These are phyloP conservation scores for Pyrochroa serraticornis DNA, from an alignment of 2,888 invertebrate genomes.

Conservation along the genomic window DNA sequence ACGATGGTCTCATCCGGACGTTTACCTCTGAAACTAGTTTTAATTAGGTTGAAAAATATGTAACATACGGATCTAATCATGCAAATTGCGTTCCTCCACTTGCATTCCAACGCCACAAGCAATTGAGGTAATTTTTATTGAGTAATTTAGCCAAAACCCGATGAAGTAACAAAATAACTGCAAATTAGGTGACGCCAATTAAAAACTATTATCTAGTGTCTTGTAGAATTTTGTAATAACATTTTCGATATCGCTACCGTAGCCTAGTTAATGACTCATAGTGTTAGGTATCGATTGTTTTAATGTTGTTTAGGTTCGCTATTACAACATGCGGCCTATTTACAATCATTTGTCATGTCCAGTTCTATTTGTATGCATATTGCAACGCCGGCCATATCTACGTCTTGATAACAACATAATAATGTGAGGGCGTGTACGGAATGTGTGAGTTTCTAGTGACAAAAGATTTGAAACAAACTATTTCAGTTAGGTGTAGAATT, in stretches of 20 bases:
- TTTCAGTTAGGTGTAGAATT: too few species aligned
- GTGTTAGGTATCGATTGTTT: too few species aligned
- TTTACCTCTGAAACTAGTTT: constrained; percentile 25
- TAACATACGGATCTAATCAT: neutral
- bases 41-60: constrained; percentile 23
- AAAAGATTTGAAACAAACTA: constrained; percentile 3
- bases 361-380: constrained; percentile 32
- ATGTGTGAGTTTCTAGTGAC: constrained; percentile 5
- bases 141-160: too few species aligned
- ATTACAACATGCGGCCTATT: constrained; percentile 26
- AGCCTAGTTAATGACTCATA: neutral
- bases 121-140: neutral
- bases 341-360: constrained; percentile 27
- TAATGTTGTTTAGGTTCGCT: constrained; percentile 8
- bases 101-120: neutral
- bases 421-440: constrained; percentile 8
- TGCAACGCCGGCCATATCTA: constrained; percentile 21
- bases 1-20: constrained; percentile 13
- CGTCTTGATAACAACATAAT: constrained; percentile 19
- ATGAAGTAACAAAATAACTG: too few species aligned
- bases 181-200: too few species aligned
- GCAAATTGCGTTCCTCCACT: too few species aligned
- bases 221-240: neutral
- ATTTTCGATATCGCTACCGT: neutral
- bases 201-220: neutral